Evolutionary conservation across 1,140 invertebrate species (phyloP).

Genomic region (silkworm (Bombyx mori)): DNA sequence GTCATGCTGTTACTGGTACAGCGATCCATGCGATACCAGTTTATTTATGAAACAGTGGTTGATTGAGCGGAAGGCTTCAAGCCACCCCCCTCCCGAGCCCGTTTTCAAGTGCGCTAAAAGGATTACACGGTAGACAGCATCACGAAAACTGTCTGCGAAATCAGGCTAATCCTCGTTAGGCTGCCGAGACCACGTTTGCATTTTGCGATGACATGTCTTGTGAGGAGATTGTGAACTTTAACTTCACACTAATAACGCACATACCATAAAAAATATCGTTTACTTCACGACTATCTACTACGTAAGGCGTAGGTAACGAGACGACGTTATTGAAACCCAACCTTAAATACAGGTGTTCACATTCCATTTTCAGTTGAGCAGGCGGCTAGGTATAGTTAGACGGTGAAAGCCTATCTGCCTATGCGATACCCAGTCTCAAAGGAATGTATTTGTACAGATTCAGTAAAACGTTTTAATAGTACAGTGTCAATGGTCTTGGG

Average conservation of each 20-base stretch:
- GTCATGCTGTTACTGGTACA: conserved; percentile 25
- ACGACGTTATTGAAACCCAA: conserved; percentile 22
- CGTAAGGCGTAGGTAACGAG: conserved; percentile 24
- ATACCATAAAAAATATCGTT: not conserved
- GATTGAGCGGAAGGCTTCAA: conserved; percentile 25
- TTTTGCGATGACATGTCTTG: conserved; percentile 5
- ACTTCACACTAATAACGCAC: not conserved
- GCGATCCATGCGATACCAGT: conserved; percentile 19
- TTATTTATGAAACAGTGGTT: conserved; percentile 25
- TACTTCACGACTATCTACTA: conserved; percentile 12
- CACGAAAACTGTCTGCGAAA: conserved; percentile 21
- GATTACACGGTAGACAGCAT: conserved; percentile 20
- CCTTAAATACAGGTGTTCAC: conserved; percentile 35
- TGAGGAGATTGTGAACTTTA: not conserved
- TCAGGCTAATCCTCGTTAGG: conserved; percentile 30
- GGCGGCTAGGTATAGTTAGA: conserved; percentile 27
- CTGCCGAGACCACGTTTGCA: conserved; percentile 6
- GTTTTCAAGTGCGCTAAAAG: conserved; percentile 27
- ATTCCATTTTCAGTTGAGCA: conserved; percentile 28
- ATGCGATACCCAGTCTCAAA: conserved; percentile 59
- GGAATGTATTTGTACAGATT: conserved; percentile 53
- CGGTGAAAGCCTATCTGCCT: conserved; percentile 61
- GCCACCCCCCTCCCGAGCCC: conserved; percentile 16
- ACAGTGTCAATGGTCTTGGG: conserved; percentile 18
- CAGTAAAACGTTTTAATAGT: conserved; percentile 50